Percentiles rank a stretch among this genome's conserved stretches.
These are phyloP conservation scores for Acanthosepion pharaonis DNA, from an alignment of 2,888 invertebrate genomes.

Conservation along the genomic window DNA sequence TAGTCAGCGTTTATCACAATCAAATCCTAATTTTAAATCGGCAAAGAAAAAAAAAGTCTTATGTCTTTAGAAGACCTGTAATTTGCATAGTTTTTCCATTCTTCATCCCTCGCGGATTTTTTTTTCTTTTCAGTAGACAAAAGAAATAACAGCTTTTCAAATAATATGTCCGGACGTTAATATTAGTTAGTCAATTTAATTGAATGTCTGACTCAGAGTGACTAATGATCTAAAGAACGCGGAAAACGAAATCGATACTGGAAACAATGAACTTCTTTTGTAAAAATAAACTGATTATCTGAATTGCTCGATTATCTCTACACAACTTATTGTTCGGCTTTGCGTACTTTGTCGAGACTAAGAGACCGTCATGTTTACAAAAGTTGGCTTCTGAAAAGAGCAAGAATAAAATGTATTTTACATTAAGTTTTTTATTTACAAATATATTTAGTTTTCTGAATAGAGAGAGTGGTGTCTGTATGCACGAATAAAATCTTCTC, in stretches of 20 bases:
- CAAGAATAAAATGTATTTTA: too few species aligned
- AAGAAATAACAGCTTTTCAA: background rate
- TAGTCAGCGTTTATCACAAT: background rate
- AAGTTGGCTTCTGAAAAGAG: too few species aligned
- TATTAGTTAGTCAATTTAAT: slow-evolving; percentile 17
- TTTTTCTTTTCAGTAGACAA: background rate
- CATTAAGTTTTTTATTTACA: too few species aligned
- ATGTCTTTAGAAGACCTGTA: background rate
- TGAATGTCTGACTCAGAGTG: background rate
- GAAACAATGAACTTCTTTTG: background rate
- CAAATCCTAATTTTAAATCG: background rate
- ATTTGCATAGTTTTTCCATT: background rate
- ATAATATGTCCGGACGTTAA: background rate
- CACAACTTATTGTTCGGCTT: background rate
- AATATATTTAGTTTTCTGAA: too few species aligned
- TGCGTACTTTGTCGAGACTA: background rate
- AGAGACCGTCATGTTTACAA: too few species aligned
- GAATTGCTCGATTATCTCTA: background rate
- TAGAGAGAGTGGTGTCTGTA: too few species aligned
- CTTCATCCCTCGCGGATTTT: background rate
- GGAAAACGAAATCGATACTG: background rate
- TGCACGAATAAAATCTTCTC: too few species aligned
- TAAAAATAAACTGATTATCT: background rate
- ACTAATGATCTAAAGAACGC: background rate
- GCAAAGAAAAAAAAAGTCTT: background rate